Percentiles rank a stretch among this genome's conserved stretches.
phyloP scores from a whole-genome alignment of 2,888 invertebrate genomes.

The Tinea pellionella region DNA sequence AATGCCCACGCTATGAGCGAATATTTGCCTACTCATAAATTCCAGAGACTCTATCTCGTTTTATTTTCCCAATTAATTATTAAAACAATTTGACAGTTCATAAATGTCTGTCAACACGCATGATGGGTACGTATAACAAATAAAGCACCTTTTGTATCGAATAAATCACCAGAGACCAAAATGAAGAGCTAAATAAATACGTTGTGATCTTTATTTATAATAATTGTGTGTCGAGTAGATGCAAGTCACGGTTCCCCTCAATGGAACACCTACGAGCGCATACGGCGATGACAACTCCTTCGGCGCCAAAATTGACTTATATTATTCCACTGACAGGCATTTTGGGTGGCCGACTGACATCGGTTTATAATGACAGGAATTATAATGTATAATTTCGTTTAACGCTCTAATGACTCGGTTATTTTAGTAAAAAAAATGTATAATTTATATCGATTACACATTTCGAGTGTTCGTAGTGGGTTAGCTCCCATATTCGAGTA shows the following conservation, averaged over 20 bases:
- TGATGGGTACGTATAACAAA: neutral
- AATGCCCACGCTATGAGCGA: neutral
- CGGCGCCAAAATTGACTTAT: constrained; percentile 60
- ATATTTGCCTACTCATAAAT: neutral
- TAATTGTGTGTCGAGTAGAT: constrained; percentile 43
- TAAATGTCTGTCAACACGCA: neutral
- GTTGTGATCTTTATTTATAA: constrained; percentile 56
- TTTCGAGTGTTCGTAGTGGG: neutral
- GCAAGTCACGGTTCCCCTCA: constrained; percentile 60
- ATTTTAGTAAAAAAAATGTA: neutral
- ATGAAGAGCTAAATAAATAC: constrained; percentile 65
- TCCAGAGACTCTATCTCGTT: neutral
- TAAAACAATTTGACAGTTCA: constrained; percentile 9
- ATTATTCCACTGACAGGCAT: constrained; percentile 49
- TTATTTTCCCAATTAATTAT: neutral
- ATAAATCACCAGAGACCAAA: constrained; percentile 50
- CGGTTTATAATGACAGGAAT: constrained; percentile 14
- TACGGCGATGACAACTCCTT: constrained; percentile 21
- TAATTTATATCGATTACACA: neutral
- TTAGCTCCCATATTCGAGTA: neutral
- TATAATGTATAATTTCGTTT: constrained; percentile 6
- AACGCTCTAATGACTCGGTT: neutral
- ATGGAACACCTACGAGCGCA: constrained; percentile 59
- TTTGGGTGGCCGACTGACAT: constrained; percentile 44
- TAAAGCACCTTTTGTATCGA: constrained; percentile 16